phyloP scores from a whole-genome alignment of 1,140 invertebrate genomes.

The Chironomus striatipennis region DNA sequence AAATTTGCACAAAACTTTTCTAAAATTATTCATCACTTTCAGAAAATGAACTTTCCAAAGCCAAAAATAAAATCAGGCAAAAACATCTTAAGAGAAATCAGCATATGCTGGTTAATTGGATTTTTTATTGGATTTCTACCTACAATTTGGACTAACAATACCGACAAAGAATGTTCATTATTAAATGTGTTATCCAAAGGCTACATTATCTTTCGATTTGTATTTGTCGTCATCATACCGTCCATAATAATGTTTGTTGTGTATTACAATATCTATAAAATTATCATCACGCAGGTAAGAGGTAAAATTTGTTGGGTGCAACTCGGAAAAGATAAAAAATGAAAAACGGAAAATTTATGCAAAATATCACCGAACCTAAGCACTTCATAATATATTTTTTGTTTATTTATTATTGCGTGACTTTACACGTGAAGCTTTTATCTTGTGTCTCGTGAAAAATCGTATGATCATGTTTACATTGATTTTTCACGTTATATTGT shows the following conservation, averaged over 20 bases:
- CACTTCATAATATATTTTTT: no score
- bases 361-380: no score
- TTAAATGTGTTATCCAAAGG: conserved; percentile 78
- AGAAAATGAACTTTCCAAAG: background rate
- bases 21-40: background rate
- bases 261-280: conserved; percentile 79
- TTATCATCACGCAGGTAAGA: conserved; percentile 76
- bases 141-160: conserved; percentile 66
- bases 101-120: conserved; percentile 74
- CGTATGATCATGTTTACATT: no score
- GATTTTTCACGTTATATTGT: no score
- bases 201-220: conserved; percentile 80
- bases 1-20: background rate
- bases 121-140: conserved; percentile 72
- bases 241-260: conserved; percentile 74
- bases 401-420: background rate
- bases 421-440: background rate
- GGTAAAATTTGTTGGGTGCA: background rate
- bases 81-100: conserved; percentile 38
- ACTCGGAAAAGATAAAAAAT: no score
- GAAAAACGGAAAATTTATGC: no score
- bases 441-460: no score
- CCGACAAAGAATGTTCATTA: conserved; percentile 57
- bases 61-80: no score
- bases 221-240: conserved; percentile 79